A percentile compares a stretch with the other conserved stretches of the same genome.
Evolutionary conservation across 2,797 vertebrate species (phyloP).

Genomic region (Helarctos malayanus): DNA sequence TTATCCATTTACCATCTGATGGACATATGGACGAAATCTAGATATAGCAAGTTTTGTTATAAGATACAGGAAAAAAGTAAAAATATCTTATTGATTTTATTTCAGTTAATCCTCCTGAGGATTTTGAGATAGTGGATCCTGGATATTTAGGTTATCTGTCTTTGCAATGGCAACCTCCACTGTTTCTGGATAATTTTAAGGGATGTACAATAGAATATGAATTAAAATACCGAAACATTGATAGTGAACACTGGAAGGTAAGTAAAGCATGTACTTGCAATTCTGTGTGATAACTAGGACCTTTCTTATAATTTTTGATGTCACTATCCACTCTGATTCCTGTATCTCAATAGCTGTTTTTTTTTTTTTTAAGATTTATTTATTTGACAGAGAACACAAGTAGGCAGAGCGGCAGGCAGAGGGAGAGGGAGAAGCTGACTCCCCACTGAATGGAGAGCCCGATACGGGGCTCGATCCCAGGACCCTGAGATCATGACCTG

Average conservation of each 20-base stretch:
- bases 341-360: not conserved
- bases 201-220: constrained; percentile 86
- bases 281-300: not conserved
- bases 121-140: constrained; percentile 87
- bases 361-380: not conserved
- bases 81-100: constrained; percentile 70
- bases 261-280: constrained; percentile 45
- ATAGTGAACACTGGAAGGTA: constrained; percentile 88
- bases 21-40: not conserved
- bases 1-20: constrained; percentile 4
- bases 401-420: not conserved
- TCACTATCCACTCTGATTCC: not conserved
- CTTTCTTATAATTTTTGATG: constrained; percentile 55
- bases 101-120: constrained; percentile 88
- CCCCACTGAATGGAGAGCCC: not conserved
- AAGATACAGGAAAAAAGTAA: constrained; percentile 20
- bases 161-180: constrained; percentile 88
- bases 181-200: not conserved
- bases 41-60: constrained; percentile 2
- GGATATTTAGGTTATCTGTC: constrained; percentile 88
- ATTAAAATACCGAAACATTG: constrained; percentile 82
- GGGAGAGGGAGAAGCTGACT: not conserved
- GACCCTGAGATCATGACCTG: not conserved
- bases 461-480: not conserved
- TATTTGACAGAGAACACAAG: not conserved